Base-by-base conservation (phyloP, 1,140 invertebrate species). In the Chionoecetes opilio region DNA sequence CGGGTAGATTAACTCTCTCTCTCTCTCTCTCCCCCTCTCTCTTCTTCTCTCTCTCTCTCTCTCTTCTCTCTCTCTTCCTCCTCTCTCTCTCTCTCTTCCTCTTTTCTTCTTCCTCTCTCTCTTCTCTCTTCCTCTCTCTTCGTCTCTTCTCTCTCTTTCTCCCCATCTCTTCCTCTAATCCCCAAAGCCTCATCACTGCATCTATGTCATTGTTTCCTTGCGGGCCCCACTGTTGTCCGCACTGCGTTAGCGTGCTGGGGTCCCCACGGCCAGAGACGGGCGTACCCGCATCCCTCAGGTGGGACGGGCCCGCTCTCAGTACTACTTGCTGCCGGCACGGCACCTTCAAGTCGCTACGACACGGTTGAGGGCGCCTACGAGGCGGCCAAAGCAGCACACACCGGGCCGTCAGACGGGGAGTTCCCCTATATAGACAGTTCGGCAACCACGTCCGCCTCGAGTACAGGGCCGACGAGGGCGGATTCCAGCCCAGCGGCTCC, bases 351-450 rank as follows among this genome's bases (percentile, higher is more conserved):
- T 96, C 94, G 96, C 35, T 93, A 94, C 46, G 96, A 96, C 86
- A 95, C 93, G 21, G 96, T 94, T 9, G 96, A 94, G 41, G 96
- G 93, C 37, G 96, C 94, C 91, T 96, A 91, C 86, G 96, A 96
- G 88, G 75, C 82, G 46, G 92, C 92, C 34, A 75, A 85, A 11
- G 75, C 37, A 14, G 35, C 37, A 11, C 9, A 31, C 37, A 63
- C 82, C 63, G 96, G 96, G 11, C 35, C 85, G 26, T 53, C 41
- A 37, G 35, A 92, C 26, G 93, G 96, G 9, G 31, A 91, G 46
- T 96, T 96, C 41, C 87, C 91, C 14, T 96, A 96, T 88, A 82
- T 26, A 32, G 96, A 95, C 92, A 91, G 84, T 91, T 95, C 63
- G 96, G 96, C 41, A 93, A 95, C 14, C 84, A 84, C 31, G n/a